These are phyloP conservation scores for Nibea coibor DNA, from an alignment of 2,113 vertebrate genomes.

Conservation along the genomic window DNA sequence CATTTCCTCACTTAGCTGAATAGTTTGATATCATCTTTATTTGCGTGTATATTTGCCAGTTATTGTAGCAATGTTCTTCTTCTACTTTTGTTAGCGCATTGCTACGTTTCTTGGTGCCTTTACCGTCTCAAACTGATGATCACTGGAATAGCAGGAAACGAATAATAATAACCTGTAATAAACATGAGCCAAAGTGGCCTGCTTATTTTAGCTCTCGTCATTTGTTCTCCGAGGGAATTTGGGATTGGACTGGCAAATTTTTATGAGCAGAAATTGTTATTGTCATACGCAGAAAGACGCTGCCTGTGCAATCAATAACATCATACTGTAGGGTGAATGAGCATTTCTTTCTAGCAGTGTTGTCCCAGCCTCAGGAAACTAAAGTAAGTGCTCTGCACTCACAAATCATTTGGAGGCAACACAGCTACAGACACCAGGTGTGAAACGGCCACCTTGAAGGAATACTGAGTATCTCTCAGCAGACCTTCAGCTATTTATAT, in stretches of 20 bases:
- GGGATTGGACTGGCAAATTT: neutral
- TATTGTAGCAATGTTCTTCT: neutral
- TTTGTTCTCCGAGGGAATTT: neutral
- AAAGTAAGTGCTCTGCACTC: constrained; percentile 22
- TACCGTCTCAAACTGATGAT: neutral
- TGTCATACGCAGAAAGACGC: neutral
- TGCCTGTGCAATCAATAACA: neutral
- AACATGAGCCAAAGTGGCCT: neutral
- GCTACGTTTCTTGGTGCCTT: neutral
- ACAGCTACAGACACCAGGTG: constrained; percentile 46
- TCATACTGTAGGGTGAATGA: neutral
- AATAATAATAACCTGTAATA: neutral
- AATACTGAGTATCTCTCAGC: constrained; percentile 44
- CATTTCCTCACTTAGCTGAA: neutral
- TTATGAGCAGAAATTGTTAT: neutral
- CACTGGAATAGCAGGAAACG: neutral
- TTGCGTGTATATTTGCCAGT: neutral
- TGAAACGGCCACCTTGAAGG: constrained; percentile 53
- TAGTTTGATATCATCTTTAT: neutral
- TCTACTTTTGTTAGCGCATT: neutral
- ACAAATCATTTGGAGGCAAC: constrained; percentile 43
- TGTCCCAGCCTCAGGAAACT: neutral
- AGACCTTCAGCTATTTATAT: constrained; percentile 62
- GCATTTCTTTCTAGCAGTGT: constrained; percentile 1
- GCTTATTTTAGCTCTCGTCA: neutral